Percentiles rank a stretch among this genome's conserved stretches.
Conservation (phyloP, 1,140 invertebrate genomes). For the Saccostrea cuccullata region DNA sequence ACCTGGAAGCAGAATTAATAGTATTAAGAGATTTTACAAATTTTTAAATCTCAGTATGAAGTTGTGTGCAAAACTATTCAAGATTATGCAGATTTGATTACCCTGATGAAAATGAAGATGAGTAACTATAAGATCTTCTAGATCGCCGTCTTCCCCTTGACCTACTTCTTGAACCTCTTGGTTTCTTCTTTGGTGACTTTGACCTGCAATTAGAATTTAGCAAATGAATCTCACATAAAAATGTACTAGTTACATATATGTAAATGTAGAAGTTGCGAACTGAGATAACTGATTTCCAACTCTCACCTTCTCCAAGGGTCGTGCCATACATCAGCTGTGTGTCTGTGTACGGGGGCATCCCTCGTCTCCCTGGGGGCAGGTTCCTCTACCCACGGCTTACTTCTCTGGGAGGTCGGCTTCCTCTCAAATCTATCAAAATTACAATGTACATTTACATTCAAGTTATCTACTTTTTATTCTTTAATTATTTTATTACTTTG, state of each 20-base stretch:
- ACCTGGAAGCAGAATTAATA: constrained; percentile 63
- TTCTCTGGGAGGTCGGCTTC: constrained; percentile 2
- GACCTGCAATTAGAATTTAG: constrained; percentile 64
- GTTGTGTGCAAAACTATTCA: too few relatives aligned
- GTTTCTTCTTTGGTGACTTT: constrained; percentile 72
- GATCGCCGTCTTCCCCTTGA: constrained; percentile 69
- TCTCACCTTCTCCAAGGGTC: constrained; percentile 87
- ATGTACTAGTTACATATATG: neutral
- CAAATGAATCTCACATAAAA: neutral
- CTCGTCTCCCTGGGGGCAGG: constrained; percentile 42
- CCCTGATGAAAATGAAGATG: constrained; percentile 75
- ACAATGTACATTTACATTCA: neutral
- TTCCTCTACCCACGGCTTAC: constrained; percentile 44
- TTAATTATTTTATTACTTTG: neutral
- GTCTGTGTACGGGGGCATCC: constrained; percentile 42
- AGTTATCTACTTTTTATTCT: neutral
- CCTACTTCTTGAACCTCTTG: constrained; percentile 66
- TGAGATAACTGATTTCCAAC: neutral
- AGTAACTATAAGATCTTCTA: constrained; percentile 74
- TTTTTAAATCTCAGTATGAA: neutral
- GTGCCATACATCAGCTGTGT: constrained; percentile 88
- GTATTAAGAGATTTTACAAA: neutral
- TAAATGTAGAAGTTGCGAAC: neutral
- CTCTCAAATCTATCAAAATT: neutral
- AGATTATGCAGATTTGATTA: constrained; percentile 43